These are phyloP conservation scores for Tetragnatha montana DNA, from an alignment of 2,888 invertebrate species.

Conservation along the genomic window DNA sequence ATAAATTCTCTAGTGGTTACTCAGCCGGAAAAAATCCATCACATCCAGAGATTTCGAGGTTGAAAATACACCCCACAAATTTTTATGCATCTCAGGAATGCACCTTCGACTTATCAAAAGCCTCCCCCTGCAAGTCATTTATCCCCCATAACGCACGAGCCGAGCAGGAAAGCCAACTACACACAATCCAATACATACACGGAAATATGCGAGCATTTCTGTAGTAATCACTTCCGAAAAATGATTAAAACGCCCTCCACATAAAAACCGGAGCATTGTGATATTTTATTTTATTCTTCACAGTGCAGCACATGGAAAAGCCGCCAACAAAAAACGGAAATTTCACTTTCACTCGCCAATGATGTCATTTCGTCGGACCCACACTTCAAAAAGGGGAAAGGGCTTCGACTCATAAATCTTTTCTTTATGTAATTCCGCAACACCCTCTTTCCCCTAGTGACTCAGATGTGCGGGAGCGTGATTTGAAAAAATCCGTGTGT, in stretches of 20 bases:
- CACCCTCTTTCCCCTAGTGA: constrained; percentile 25
- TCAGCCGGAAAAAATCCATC: neutral
- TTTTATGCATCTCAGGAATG: neutral
- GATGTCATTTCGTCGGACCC: constrained; percentile 54
- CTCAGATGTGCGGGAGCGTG: constrained; percentile 36
- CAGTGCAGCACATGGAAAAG: neutral
- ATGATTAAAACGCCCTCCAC: constrained; percentile 28
- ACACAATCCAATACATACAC: constrained; percentile 48
- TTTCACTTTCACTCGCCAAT: constrained; percentile 58
- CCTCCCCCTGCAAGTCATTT: neutral
- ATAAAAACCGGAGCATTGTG: constrained; percentile 41
- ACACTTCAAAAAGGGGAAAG: constrained; percentile 16
- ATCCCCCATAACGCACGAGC: neutral
- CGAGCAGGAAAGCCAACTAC: constrained; percentile 31
- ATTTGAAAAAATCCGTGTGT: constrained; percentile 25
- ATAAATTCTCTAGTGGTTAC: neutral
- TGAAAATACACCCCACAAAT: neutral
- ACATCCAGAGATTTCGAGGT: neutral
- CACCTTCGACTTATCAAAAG: neutral
- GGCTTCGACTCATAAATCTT: constrained; percentile 61
- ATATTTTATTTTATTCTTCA: constrained; percentile 32
- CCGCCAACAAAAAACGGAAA: constrained; percentile 48
- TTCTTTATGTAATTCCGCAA: constrained; percentile 49
- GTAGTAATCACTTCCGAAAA: constrained; percentile 53
- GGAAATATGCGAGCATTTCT: constrained; percentile 62